Conservation (phyloP, 2,888 invertebrate species). For the Xestia sexstrigata region DNA sequence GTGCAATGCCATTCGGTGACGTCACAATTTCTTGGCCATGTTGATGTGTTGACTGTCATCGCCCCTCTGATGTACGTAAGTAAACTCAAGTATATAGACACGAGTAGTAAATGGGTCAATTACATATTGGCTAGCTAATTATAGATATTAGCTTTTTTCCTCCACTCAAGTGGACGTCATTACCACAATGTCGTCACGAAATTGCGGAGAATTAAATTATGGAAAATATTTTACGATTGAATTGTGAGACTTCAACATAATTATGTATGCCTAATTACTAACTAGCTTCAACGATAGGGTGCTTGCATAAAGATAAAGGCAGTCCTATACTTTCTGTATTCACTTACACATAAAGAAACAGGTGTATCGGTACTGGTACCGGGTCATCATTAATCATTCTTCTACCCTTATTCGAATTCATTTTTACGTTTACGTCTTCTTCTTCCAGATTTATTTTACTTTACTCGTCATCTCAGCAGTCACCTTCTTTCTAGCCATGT, state of each 20-base stretch:
- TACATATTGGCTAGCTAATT: neutral
- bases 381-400: neutral
- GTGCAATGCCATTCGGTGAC: slow-evolving; percentile 8
- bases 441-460: too few species aligned
- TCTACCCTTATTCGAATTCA: too few species aligned
- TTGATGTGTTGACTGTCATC: neutral
- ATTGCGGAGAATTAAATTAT: neutral
- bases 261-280: neutral
- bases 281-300: neutral
- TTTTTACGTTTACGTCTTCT: too few species aligned
- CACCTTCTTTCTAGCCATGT: neutral
- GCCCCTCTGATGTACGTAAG: neutral
- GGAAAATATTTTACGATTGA: neutral
- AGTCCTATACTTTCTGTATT: neutral
- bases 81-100: neutral
- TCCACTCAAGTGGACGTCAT: neutral
- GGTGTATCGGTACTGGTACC: neutral
- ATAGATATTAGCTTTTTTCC: neutral
- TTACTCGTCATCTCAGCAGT: neutral
- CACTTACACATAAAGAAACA: neutral
- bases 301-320: neutral
- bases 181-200: neutral
- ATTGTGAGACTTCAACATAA: neutral
- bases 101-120: neutral
- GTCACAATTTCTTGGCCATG: neutral